phyloP scores from a whole-genome alignment of 2,888 invertebrate genomes.

The Hirtodrosophila alboralis region DNA sequence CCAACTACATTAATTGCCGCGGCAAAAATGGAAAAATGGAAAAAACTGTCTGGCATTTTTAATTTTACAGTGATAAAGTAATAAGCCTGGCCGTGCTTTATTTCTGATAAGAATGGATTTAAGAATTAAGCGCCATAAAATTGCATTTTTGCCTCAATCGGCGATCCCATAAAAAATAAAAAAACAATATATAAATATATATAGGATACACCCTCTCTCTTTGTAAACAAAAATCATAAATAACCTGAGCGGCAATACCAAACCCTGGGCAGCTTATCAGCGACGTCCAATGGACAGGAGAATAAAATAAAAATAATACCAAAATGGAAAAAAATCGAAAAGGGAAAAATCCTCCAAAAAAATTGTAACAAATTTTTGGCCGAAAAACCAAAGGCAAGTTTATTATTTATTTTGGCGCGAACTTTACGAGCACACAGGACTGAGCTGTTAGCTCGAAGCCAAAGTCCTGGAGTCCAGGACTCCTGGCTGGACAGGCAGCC shows the following conservation, averaged over 20 bases:
- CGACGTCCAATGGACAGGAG: conserved; percentile 54
- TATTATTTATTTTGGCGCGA: conserved; percentile 79
- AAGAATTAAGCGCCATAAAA: conserved; percentile 79
- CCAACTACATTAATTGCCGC: conserved; percentile 11
- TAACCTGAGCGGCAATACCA: conserved; percentile 49
- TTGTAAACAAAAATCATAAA: conserved; percentile 66
- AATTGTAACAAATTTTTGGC: conserved; percentile 45
- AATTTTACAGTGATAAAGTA: conserved; percentile 59
- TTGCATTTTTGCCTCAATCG: conserved; percentile 69
- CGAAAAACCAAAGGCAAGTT: conserved; percentile 56
- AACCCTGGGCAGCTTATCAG: conserved; percentile 60
- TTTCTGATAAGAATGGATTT: conserved; percentile 64
- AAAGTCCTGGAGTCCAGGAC: conserved; percentile 4
- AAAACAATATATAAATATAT: conserved; percentile 32
- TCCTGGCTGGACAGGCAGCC: conserved; percentile 35
- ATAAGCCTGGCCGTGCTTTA: conserved; percentile 61
- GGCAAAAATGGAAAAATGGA: conserved; percentile 1
- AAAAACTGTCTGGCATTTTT: conserved; percentile 45
- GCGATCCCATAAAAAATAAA: conserved; percentile 45
- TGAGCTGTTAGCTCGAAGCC: conserved; percentile 25
- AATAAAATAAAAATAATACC: conserved; percentile 9
- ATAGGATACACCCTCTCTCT: too few species aligned
- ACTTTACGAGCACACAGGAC: conserved; percentile 69
- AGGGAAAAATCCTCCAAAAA: conserved; percentile 19
- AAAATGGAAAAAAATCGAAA: conserved; percentile 24